Evolutionary conservation across 2,888 invertebrate species (phyloP), one percentile per base, ranked within the genome.

Genomic region (Catocala sponsa): DNA sequence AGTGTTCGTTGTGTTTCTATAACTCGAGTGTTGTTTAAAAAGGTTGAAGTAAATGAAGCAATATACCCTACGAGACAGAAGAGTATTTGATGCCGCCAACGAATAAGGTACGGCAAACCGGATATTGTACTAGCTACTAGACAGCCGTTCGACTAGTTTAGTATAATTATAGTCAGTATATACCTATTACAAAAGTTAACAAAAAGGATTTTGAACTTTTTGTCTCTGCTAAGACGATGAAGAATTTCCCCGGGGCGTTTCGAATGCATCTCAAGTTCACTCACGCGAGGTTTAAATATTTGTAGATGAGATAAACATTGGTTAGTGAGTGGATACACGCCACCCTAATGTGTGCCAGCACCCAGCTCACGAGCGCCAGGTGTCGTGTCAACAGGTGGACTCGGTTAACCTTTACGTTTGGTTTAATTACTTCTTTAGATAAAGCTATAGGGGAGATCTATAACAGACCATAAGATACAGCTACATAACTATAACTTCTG

Each of bases 61-160:
- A 80, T 69, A 81, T 70, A 83, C 75, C 70, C 77, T 77, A 77
- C 74, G 73, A 79, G 71, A 78, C 75, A 79, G 82, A 81, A 84
- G 89, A 89, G 88, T 88, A 88, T 89, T 91, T 85, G 86, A 89
- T 89, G 89, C 86, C 86, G 87, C 86, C 87, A 89, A 84, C 85
- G 86, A 88, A 88, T 87, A 92, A 94, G 94, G 94, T 94, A 93
- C 85, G 87, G 76, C 77, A 89, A 93, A 93, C 92, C 92, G 92
- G 91, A 91, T 91, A 90, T 89, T 84, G 80, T 88, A 87, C 88
- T 86, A 86, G 85, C 79, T 73, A 79, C 79, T 79, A 86, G 82
- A 86, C 83, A 88, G 86, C 88, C 67, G 91, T 82, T 83, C 74
- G 88, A 91, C 92, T 90, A 88, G 91, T 91, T 89, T 84, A 74